Conservation (phyloP, 2,888 invertebrate genomes). For the Diarsia rubi region DNA sequence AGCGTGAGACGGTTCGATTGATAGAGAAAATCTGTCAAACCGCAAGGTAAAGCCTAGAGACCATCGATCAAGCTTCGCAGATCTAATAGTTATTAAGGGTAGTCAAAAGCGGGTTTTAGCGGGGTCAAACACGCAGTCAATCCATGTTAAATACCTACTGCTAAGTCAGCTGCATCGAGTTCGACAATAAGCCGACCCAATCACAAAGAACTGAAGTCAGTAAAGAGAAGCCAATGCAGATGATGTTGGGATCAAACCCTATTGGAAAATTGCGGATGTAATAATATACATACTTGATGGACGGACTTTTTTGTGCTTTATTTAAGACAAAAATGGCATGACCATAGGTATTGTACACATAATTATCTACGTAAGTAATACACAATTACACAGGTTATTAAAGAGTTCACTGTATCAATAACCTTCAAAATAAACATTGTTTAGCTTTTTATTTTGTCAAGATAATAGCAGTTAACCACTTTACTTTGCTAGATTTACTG, state of each 20-base stretch:
- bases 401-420: slow-evolving; percentile 7
- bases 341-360: not conserved
- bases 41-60: too few relatives aligned
- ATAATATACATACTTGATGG: not conserved
- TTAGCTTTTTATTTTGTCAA: not conserved
- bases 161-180: not conserved
- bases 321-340: not conserved
- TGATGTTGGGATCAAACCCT: not conserved
- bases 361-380: not conserved
- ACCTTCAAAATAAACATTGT: not conserved
- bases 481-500: not conserved
- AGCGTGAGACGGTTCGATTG: too few relatives aligned
- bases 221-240: not conserved
- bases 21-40: too few relatives aligned
- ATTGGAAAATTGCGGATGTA: not conserved
- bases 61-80: not conserved
- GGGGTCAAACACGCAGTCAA: too few relatives aligned
- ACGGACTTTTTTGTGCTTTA: not conserved
- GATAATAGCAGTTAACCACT: slow-evolving; percentile 2
- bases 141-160: too few relatives aligned
- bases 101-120: too few relatives aligned
- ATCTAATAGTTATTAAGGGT: not conserved
- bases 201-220: not conserved
- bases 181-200: not conserved
- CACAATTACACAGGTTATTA: not conserved